A percentile compares a stretch with the other conserved stretches of the same genome.
Conservation (phyloP, 92 coral and sea anemone genomes). For the Chrysogorgia sp. region DNA sequence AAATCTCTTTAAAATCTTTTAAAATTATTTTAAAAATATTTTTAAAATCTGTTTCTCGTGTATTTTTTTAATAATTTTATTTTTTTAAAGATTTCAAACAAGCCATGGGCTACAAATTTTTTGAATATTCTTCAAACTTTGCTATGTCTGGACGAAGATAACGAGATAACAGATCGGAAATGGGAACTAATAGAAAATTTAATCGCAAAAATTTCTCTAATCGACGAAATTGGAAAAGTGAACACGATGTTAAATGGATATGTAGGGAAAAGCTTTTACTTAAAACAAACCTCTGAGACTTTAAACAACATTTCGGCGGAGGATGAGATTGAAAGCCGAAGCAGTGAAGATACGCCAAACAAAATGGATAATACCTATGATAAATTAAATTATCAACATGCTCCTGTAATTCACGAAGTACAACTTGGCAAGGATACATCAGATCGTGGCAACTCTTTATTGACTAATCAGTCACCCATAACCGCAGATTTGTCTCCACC, state of each 20-base stretch:
- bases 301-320: neutral
- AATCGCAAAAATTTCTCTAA: conserved; percentile 59
- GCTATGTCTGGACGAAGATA: conserved; percentile 82
- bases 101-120: conserved; percentile 85
- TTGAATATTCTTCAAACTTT: conserved; percentile 84
- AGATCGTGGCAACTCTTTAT: too few species aligned
- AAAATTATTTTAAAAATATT: too few species aligned
- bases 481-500: too few species aligned
- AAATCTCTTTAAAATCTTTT: too few species aligned
- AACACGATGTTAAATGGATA: conserved; percentile 29
- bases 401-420: neutral
- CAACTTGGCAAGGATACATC: neutral
- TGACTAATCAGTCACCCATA: neutral
- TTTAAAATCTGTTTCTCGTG: neutral
- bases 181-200: conserved; percentile 92
- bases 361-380: neutral
- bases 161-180: conserved; percentile 79
- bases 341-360: neutral
- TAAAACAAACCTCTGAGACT: conserved; percentile 6
- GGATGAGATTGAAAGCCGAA: neutral
- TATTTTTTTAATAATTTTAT: neutral
- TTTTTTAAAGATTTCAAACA: conserved; percentile 80
- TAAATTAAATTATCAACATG: neutral
- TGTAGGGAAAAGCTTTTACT: neutral
- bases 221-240: conserved; percentile 29